Evolutionary conservation across 2,113 vertebrate genomes (phyloP).

Genomic region (Pseudolaguvia tuberculata): DNA sequence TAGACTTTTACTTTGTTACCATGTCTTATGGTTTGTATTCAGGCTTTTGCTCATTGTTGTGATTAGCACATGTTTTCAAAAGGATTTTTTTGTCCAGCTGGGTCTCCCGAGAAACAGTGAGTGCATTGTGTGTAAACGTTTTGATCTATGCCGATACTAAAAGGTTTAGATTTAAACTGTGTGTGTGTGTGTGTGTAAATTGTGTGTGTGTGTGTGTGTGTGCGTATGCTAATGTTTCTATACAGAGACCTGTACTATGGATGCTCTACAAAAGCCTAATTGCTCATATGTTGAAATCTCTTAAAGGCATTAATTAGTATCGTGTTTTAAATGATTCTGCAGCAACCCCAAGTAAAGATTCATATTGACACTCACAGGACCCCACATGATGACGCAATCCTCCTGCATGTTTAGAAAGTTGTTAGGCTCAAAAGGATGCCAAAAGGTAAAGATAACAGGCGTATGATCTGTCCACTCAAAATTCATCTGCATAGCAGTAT

Average conservation of each 20-base stretch:
- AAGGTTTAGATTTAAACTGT: neutral
- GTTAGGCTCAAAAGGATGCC: conserved; percentile 96
- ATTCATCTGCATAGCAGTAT: conserved; percentile 91
- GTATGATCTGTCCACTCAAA: conserved; percentile 95
- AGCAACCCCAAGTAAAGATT: neutral
- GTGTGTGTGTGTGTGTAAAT: too few species aligned
- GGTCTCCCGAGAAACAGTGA: too few species aligned
- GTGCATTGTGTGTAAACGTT: too few species aligned
- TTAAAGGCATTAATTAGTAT: neutral
- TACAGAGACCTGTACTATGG: neutral
- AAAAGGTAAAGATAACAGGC: conserved; percentile 87
- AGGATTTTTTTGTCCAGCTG: neutral
- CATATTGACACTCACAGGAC: conserved; percentile 74
- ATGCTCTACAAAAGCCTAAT: neutral
- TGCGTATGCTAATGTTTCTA: neutral
- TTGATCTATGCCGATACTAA: too few species aligned
- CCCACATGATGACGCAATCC: conserved; percentile 95
- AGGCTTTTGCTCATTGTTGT: neutral
- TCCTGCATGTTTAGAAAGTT: conserved; percentile 91
- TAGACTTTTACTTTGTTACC: neutral
- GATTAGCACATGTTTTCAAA: neutral
- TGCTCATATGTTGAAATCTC: neutral
- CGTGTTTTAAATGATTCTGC: neutral
- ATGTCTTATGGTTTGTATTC: neutral
- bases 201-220: too few species aligned